These are phyloP conservation scores for Microcebus griseorufus DNA, from an alignment of 2,113 vertebrate species.

Conservation along the genomic window DNA sequence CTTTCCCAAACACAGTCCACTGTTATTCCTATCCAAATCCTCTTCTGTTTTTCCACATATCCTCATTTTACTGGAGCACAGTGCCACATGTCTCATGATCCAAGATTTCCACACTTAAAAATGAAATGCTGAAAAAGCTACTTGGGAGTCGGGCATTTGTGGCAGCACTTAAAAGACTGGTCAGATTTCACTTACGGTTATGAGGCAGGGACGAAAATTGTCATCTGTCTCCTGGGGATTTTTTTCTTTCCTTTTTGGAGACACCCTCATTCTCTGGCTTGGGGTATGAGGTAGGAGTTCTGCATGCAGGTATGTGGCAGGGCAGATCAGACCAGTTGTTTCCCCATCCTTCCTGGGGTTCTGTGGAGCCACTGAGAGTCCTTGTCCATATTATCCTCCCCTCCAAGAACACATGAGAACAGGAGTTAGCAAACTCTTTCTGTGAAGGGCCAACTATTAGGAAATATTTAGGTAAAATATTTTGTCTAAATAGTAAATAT, in stretches of 20 bases:
- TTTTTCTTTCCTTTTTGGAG: background rate
- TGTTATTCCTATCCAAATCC: background rate
- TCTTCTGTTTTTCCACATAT: background rate
- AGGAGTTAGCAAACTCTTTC: background rate
- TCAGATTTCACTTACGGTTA: background rate
- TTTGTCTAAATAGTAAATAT: background rate
- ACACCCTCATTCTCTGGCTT: background rate
- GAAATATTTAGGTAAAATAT: background rate
- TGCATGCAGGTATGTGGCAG: rapidly evolving
- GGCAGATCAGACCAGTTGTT: background rate
- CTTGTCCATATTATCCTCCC: background rate
- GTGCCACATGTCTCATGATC: background rate
- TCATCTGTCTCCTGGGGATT: background rate
- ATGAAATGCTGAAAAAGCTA: background rate
- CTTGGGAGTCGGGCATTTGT: background rate
- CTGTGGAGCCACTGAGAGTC: background rate
- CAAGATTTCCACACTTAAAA: background rate
- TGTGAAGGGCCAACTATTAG: background rate
- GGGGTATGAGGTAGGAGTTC: background rate
- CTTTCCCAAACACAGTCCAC: background rate
- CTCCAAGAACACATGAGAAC: background rate
- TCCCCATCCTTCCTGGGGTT: background rate
- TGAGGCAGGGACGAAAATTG: background rate
- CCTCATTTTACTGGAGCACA: background rate
- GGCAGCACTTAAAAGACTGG: background rate